These are phyloP conservation scores for Scrobipalpa costella DNA, from an alignment of 2,888 invertebrate genomes.

Conservation along the genomic window DNA sequence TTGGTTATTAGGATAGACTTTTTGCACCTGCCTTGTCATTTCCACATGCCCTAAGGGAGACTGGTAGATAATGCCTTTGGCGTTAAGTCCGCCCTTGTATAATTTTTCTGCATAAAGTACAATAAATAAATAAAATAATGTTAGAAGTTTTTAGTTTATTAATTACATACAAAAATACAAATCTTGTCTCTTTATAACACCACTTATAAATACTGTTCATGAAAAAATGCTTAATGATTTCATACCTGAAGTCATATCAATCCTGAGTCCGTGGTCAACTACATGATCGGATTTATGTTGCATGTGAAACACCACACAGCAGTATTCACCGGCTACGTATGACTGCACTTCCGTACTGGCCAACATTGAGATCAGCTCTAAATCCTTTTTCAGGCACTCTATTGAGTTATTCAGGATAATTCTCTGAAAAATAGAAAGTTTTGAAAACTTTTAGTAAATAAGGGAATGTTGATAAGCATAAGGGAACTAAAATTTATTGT, in stretches of 20 bases:
- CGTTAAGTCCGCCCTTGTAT: no score
- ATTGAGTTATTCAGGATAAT: constrained; percentile 55
- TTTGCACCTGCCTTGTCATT: no score
- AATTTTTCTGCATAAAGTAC: no score
- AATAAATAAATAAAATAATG: no score
- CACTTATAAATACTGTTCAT: no score
- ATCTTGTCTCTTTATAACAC: no score
- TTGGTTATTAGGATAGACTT: not conserved
- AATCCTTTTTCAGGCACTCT: constrained; percentile 45
- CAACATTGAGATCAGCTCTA: constrained; percentile 59
- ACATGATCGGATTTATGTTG: constrained; percentile 52
- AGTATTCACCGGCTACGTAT: constrained; percentile 56
- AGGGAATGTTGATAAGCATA: not conserved
- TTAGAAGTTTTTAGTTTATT: not conserved
- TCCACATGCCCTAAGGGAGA: no score
- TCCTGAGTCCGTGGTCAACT: constrained; percentile 62
- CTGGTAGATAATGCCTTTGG: no score
- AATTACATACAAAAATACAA: not conserved
- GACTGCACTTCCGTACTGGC: constrained; percentile 68
- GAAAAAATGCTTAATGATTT: not conserved
- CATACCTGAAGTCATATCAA: constrained; percentile 59
- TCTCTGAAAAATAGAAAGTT: constrained; percentile 45
- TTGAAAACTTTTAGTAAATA: no score
- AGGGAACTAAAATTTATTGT: not conserved
- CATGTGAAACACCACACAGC: constrained; percentile 65